Evolutionary conservation across 2,113 vertebrate genomes (phyloP).

Genomic region (Thalassarche chlororhynchos): DNA sequence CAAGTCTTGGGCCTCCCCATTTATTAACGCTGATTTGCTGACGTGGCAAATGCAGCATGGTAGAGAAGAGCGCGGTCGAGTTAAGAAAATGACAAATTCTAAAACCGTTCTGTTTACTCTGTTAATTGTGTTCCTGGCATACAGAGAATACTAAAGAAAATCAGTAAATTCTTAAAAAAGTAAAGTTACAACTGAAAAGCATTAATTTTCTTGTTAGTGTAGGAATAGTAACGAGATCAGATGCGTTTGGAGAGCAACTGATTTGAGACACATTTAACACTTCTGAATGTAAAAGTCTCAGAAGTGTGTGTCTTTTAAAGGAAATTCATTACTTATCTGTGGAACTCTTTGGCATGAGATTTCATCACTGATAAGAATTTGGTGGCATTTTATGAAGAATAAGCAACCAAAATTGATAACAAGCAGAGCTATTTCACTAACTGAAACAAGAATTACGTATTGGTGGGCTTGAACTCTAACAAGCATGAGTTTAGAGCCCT

Average conservation of each 20-base stretch:
- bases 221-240: background rate
- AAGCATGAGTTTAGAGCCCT: background rate
- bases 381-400: background rate
- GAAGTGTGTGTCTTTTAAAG: background rate
- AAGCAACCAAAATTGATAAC: background rate
- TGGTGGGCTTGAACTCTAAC: background rate
- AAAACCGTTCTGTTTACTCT: background rate
- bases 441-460: accelerated
- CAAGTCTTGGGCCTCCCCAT: background rate
- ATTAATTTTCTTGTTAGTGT: background rate
- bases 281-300: background rate
- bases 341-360: background rate
- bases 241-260: background rate
- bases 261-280: background rate
- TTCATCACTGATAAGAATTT: background rate
- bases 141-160: background rate
- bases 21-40: background rate
- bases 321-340: background rate
- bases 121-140: background rate
- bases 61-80: background rate
- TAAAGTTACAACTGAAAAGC: background rate
- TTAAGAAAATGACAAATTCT: background rate
- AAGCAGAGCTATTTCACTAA: background rate
- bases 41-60: background rate
- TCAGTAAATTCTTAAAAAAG: background rate